Evolutionary conservation across 2,888 invertebrate genomes (phyloP).

Genomic region (Rutpela maculata): DNA sequence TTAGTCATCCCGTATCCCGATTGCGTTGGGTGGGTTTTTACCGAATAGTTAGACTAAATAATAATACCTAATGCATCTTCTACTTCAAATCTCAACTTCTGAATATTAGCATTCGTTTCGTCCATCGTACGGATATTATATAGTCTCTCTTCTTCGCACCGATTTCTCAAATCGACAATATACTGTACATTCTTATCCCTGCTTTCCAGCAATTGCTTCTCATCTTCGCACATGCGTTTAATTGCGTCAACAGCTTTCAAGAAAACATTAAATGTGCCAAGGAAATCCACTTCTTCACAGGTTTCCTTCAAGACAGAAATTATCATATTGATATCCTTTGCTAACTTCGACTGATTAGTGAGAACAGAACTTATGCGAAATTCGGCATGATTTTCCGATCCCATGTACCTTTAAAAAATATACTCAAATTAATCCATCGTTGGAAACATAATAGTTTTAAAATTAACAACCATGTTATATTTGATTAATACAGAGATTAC

Average conservation of each 20-base stretch:
- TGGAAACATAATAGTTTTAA: too few species aligned
- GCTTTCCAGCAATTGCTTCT: conserved; percentile 50
- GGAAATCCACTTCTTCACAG: conserved; percentile 48
- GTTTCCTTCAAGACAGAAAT: conserved; percentile 52
- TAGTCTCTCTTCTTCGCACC: conserved; percentile 53
- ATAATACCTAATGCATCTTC: conserved; percentile 55
- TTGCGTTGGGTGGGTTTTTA: too few species aligned
- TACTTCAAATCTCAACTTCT: conserved; percentile 55
- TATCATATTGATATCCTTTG: conserved; percentile 57
- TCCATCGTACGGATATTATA: conserved; percentile 55
- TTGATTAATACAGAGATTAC: too few species aligned
- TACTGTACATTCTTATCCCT: conserved; percentile 49
- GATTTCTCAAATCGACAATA: conserved; percentile 52
- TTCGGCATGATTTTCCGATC: conserved; percentile 56
- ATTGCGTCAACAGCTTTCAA: conserved; percentile 39
- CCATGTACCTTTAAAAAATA: conserved; percentile 52
- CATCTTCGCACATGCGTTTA: conserved; percentile 53
- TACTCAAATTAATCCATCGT: background rate
- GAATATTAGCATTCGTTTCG: conserved; percentile 57
- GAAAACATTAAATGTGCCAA: conserved; percentile 43
- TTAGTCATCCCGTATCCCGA: too few species aligned
- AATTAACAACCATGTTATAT: too few species aligned
- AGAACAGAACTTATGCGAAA: conserved; percentile 52
- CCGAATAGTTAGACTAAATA: too few species aligned
- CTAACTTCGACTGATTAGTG: conserved; percentile 58